A percentile compares a stretch with the other conserved stretches of the same genome.
These are phyloP conservation scores for Dasyprocta punctata DNA, from an alignment of 2,113 vertebrate species.

Conservation along the genomic window DNA sequence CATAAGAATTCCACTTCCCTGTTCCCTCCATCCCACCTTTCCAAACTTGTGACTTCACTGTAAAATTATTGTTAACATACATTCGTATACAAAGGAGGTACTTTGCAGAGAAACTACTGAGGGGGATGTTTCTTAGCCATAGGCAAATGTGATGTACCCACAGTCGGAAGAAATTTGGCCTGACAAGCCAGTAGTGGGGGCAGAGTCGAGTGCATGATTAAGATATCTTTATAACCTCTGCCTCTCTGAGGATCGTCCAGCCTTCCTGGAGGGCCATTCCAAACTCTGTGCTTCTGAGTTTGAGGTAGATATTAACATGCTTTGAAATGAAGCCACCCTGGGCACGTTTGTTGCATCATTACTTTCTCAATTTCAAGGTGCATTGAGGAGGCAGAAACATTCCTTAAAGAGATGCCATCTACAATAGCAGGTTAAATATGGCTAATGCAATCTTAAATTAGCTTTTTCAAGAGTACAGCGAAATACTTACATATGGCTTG, in stretches of 20 bases:
- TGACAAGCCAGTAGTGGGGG: not conserved
- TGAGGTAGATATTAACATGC: conserved; percentile 65
- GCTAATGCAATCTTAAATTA: conserved; percentile 74
- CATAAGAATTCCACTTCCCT: not conserved
- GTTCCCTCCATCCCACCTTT: not conserved
- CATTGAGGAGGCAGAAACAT: conserved; percentile 78
- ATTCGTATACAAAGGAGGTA: not conserved
- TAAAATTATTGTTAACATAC: not conserved
- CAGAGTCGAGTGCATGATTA: not conserved
- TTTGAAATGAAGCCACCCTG: conserved; percentile 68
- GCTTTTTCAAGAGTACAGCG: conserved; percentile 53
- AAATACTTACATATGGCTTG: conserved; percentile 46
- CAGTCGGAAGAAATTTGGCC: conserved; percentile 28
- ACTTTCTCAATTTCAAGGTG: conserved; percentile 80
- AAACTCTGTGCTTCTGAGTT: not conserved
- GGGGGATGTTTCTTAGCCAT: not conserved
- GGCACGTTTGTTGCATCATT: conserved; percentile 77
- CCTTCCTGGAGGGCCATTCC: conserved; percentile 32
- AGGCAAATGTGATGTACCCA: not conserved
- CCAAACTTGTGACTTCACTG: not conserved
- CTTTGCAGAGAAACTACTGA: not conserved
- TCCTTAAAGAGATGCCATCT: conserved; percentile 74
- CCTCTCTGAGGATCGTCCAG: not conserved
- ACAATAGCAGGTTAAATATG: conserved; percentile 75
- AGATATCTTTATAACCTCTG: not conserved